These are phyloP conservation scores for Cheiracanthium punctorium DNA, from an alignment of 2,888 invertebrate genomes.

Conservation along the genomic window DNA sequence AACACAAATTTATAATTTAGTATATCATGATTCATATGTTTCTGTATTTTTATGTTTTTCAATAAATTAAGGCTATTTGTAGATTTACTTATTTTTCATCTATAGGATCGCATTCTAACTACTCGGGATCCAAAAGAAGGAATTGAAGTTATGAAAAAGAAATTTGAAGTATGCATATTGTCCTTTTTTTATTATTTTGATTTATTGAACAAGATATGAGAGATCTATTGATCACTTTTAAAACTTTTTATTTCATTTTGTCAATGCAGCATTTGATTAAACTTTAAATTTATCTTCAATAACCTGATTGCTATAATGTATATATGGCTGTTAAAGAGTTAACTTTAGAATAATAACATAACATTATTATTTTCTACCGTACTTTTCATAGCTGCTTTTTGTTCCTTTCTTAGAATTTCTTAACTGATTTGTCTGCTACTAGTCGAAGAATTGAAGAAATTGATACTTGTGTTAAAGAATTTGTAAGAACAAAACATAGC, in stretches of 20 bases:
- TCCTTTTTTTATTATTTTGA: too few species aligned
- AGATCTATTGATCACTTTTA: too few species aligned
- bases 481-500: slow-evolving; percentile 89
- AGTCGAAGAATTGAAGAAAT: slow-evolving; percentile 92
- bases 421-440: slow-evolving; percentile 95
- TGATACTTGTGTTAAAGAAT: slow-evolving; percentile 89
- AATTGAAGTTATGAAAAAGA: slow-evolving; percentile 93
- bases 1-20: too few species aligned
- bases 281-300: not conserved
- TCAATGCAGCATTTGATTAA: too few species aligned
- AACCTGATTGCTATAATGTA: not conserved
- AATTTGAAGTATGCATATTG: slow-evolving; percentile 89
- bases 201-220: too few species aligned
- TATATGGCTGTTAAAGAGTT: not conserved
- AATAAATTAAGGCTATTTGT: too few species aligned
- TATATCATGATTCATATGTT: too few species aligned
- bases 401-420: slow-evolving; percentile 88
- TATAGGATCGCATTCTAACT: slow-evolving; percentile 85
- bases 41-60: too few species aligned
- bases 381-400: too few species aligned
- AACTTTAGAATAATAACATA: too few species aligned
- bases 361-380: not conserved
- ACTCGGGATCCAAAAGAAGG: slow-evolving; percentile 90
- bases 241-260: too few species aligned
- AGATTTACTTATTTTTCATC: slow-evolving; percentile 42